These are phyloP conservation scores for Nemopilema nomurai DNA, from an alignment of 30 jellyfish, hydroid and myxozoan genomes.

Conservation along the genomic window DNA sequence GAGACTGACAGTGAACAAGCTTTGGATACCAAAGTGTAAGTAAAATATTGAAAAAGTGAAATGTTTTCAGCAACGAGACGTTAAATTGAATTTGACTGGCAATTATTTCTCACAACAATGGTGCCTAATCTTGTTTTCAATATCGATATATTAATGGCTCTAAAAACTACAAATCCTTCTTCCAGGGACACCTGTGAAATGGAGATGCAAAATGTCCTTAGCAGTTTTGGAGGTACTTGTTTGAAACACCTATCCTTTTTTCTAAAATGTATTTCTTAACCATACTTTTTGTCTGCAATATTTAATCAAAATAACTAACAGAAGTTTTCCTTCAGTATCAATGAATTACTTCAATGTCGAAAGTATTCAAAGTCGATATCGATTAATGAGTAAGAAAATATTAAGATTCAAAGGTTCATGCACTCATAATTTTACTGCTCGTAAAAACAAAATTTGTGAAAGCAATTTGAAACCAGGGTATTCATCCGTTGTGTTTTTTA, in stretches of 20 bases:
- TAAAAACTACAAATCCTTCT: too few relatives aligned
- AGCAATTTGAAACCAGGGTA: too few relatives aligned
- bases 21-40: conserved; percentile 15
- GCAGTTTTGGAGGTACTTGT: conserved; percentile 70
- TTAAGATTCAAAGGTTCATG: too few relatives aligned
- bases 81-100: background rate
- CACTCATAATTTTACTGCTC: too few relatives aligned
- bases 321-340: background rate
- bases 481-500: too few relatives aligned
- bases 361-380: background rate
- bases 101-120: background rate
- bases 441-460: too few relatives aligned
- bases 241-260: too few relatives aligned
- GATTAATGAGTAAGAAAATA: too few relatives aligned
- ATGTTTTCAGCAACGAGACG: too few relatives aligned
- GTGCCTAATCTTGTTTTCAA: background rate
- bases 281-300: too few relatives aligned
- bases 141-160: background rate
- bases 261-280: too few relatives aligned
- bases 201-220: conserved; percentile 74
- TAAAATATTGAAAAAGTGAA: background rate
- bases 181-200: conserved; percentile 52
- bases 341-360: background rate
- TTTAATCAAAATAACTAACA: background rate
- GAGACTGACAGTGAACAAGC: conserved; percentile 58